Evolutionary conservation across 2,113 vertebrate genomes (phyloP).

Genomic region (Epinephelus cyanopodus): DNA sequence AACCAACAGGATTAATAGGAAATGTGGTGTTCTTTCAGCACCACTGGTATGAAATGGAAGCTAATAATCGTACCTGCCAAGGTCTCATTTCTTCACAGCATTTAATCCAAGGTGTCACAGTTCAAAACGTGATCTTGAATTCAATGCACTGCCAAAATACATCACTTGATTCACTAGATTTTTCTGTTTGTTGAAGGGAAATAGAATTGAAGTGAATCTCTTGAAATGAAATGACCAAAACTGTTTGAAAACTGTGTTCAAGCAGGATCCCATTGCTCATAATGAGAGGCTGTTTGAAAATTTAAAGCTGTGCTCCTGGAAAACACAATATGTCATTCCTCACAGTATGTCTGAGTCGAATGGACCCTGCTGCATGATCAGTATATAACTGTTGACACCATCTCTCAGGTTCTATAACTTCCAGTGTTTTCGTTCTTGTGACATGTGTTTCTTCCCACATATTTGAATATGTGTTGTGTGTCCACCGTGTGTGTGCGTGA

Average conservation of each 20-base stretch:
- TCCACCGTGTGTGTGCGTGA: slow-evolving; percentile 1
- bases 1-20: neutral
- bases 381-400: slow-evolving; percentile 33
- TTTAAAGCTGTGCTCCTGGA: slow-evolving; percentile 21
- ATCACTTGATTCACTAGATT: neutral
- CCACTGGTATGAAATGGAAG: neutral
- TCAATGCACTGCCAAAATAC: neutral
- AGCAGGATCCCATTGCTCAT: neutral
- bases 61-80: neutral
- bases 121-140: neutral
- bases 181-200: neutral
- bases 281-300: neutral
- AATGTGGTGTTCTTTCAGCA: neutral
- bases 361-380: slow-evolving; percentile 58
- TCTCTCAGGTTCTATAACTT: slow-evolving; percentile 67
- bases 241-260: neutral
- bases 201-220: neutral
- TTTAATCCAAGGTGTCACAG: slow-evolving; percentile 19
- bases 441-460: slow-evolving; percentile 40
- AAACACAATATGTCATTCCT: slow-evolving; percentile 9
- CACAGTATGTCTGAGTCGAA: slow-evolving; percentile 49
- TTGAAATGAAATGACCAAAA: neutral
- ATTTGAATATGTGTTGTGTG: slow-evolving; percentile 48
- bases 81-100: slow-evolving; percentile 41
- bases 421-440: slow-evolving; percentile 63